Evolutionary conservation across 2,113 vertebrate species (phyloP).

Genomic region (Dasyornis broadbenti): DNA sequence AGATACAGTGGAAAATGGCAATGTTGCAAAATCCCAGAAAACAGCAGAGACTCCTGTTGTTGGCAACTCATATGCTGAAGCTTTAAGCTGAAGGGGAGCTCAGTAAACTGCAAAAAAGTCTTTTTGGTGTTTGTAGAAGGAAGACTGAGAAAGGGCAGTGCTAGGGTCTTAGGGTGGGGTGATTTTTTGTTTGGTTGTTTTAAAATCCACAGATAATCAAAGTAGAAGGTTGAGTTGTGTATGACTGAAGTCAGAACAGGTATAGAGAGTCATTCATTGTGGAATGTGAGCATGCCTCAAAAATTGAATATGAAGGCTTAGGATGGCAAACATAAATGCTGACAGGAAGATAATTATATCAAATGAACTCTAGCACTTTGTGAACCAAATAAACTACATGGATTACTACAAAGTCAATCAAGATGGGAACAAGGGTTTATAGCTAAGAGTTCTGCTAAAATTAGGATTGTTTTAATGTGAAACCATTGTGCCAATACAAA

Average conservation of each 20-base stretch:
- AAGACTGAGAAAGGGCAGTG: neutral
- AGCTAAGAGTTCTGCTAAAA: neutral
- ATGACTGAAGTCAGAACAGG: neutral
- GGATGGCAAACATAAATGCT: neutral
- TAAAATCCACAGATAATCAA: neutral
- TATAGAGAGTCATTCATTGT: neutral
- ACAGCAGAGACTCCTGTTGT: neutral
- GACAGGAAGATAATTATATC: neutral
- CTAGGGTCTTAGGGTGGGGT: neutral
- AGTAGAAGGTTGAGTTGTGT: neutral
- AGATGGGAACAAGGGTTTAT: neutral
- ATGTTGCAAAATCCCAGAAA: neutral
- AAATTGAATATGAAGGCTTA: neutral
- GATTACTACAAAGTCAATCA: neutral
- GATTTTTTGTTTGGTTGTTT: neutral
- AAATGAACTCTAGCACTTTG: neutral
- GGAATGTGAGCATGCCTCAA: fast-evolving
- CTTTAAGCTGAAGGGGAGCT: neutral
- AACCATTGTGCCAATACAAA: neutral
- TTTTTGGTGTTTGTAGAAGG: neutral
- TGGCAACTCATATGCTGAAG: neutral
- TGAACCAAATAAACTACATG: neutral
- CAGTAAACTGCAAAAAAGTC: neutral
- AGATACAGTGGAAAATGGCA: neutral
- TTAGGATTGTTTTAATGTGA: neutral